Conservation (phyloP, 2,113 vertebrate species). For the Pampusana beccarii region DNA sequence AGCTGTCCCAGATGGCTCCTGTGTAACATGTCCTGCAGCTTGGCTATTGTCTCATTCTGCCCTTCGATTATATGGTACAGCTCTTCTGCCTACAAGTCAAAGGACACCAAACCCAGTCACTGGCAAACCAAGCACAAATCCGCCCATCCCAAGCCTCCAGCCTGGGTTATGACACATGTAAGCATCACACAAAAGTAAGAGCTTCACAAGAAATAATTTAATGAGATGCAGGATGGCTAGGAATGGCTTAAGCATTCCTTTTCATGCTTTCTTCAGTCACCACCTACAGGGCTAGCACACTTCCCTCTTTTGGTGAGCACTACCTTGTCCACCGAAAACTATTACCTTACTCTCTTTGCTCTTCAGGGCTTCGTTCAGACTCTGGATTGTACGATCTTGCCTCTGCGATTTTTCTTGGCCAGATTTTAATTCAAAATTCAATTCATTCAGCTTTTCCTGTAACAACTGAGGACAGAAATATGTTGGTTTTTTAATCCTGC, state of each 20-base stretch:
- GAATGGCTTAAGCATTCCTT: background rate
- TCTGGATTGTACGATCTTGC: constrained; percentile 83
- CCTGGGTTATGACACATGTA: background rate
- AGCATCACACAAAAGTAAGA: background rate
- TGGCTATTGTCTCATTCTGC: constrained; percentile 85
- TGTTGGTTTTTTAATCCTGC: background rate
- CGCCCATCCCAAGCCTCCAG: background rate
- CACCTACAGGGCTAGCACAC: background rate
- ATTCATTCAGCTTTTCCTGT: constrained; percentile 83
- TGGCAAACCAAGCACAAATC: background rate
- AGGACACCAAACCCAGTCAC: background rate
- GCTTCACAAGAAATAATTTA: background rate
- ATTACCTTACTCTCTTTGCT: constrained; percentile 89
- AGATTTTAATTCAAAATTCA: constrained; percentile 82
- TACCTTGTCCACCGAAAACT: background rate
- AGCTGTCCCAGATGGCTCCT: constrained; percentile 82
- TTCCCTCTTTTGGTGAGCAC: background rate
- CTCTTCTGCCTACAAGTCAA: constrained; percentile 79
- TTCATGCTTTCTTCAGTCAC: background rate
- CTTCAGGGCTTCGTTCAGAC: constrained; percentile 78
- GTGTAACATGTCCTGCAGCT: constrained; percentile 81
- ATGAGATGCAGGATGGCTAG: background rate
- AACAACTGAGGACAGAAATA: constrained; percentile 79
- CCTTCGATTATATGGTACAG: constrained; percentile 82
- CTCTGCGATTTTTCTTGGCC: constrained; percentile 79